Base-by-base conservation (phyloP, 2,888 invertebrate species). In the Drosophila prolongata region DNA sequence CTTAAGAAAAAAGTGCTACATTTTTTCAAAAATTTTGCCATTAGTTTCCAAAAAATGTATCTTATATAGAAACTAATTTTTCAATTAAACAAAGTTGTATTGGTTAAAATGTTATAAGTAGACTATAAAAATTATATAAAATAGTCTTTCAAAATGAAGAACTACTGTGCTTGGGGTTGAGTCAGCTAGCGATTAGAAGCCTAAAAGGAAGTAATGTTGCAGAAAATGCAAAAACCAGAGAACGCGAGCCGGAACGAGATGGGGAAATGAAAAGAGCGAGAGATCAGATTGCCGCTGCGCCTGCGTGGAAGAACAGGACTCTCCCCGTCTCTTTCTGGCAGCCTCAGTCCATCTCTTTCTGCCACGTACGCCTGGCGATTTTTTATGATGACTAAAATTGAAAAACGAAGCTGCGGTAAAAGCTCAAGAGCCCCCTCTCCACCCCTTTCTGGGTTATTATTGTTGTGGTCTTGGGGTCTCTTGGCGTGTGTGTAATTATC, bases 141-240 rank as follows among this genome's bases (percentile, higher is more conserved):
- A n/a, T 8, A 30, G 5, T 47, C 11, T 4, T 14, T 11, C 10
- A 11, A 16, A n/a, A 8, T 16, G 16, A 49, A 11, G 2, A 1
- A 5, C 10, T 6, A 62, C 64, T 64, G 62, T 64, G 27, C 1
- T 10, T 49, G 19, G 37, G 44, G 81, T 79, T 81, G 89, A 83
- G 88, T 86, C 87, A 80, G 77, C 78, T 49, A 79, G 68, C 86
- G 80, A 88, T 87, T 89, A 88, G 88, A 89, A 82, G 88, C 83
- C 77, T 87, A 87, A 87, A 87, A 87, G 89, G 86, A 87, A 87
- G 89, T 87, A 87, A 87, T 87, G 86, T 88, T 87, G 86, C 86
- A 89, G 86, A 87, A 87, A 87, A 85, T 87, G 70, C 80, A 77
- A 69, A 83, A 60, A 43, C 53, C 46, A 19, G 49, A 55, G 69